Base-by-base conservation (phyloP, 2,888 invertebrate species). In the Archaeoteleia sp. region DNA sequence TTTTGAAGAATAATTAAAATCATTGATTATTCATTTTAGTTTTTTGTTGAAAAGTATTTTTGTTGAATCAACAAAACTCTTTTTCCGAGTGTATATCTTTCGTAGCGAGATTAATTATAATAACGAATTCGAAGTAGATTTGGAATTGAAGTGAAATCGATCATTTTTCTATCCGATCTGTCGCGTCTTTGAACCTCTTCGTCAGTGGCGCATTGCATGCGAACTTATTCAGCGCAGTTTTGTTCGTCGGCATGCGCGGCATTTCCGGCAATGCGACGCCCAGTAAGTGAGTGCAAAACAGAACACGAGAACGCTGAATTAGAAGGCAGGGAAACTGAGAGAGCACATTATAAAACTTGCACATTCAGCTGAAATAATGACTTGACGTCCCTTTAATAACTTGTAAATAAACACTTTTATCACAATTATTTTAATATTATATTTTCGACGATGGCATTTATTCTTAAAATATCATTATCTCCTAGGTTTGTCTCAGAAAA, bases 21-120 rank as follows among this genome's bases (percentile, higher is more conserved):
- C n/a, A n/a, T n/a, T n/a, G n/a, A n/a, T n/a, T n/a, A n/a, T n/a
- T n/a, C n/a, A n/a, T 90, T 93, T 96, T 85, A 96, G 93, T 87
- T 98, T 92, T 87, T 91, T 92, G 88, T 99, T 98, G 20, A 20
- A 20, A 20, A 5, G 20, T 20, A 20, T 20, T 4, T 20, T 20
- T 20, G 5, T 20, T 5, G 20, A 20, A 20, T 20, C 20, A 5
- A 20, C n/a, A n/a, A n/a, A n/a, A n/a, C n/a, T n/a, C n/a, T n/a
- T n/a, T n/a, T n/a, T n/a, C n/a, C n/a, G n/a, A n/a, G n/a, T n/a
- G n/a, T n/a, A n/a, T n/a, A n/a, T n/a, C n/a, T n/a, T n/a, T n/a
- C n/a, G n/a, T n/a, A n/a, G n/a, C n/a, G n/a, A n/a, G n/a, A 5
- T 20, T 5, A 20, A 5, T 20, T 20, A 5, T 5, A 57, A 39